phyloP scores from a whole-genome alignment of 2,113 vertebrate genomes.

The Microcebus griseorufus region DNA sequence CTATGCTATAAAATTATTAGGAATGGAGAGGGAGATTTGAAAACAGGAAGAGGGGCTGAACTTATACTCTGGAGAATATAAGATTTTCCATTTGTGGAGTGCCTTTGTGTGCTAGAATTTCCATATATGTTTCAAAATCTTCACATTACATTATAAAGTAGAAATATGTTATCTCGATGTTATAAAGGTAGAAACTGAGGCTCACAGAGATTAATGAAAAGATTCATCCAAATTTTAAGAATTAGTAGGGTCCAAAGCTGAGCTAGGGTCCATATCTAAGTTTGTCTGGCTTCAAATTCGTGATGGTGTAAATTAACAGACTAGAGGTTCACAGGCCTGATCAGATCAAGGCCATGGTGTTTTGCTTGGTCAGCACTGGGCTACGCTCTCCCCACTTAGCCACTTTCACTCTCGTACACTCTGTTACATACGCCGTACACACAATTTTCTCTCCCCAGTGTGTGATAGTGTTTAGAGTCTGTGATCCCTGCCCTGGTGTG shows the following conservation, averaged over 20 bases:
- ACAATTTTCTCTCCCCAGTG: background rate
- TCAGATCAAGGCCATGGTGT: background rate
- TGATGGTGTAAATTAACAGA: background rate
- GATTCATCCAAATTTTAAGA: background rate
- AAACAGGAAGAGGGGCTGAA: background rate
- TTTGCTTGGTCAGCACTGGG: background rate
- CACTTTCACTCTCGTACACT: background rate
- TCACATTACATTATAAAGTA: background rate
- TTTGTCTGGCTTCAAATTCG: background rate
- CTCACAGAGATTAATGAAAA: background rate
- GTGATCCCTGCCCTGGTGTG: background rate
- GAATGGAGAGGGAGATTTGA: background rate
- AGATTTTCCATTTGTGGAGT: background rate
- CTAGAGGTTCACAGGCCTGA: background rate
- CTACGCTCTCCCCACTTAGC: background rate
- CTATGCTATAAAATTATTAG: background rate
- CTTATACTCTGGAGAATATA: background rate
- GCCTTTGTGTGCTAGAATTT: background rate
- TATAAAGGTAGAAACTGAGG: background rate
- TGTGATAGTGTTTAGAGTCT: background rate
- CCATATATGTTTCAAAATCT: background rate
- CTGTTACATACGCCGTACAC: background rate
- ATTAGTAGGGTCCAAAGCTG: background rate
- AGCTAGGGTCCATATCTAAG: background rate
- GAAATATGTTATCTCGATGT: background rate